Evolutionary conservation across 2,888 invertebrate species (phyloP).

Genomic region (Nasonovia ribisnigri): DNA sequence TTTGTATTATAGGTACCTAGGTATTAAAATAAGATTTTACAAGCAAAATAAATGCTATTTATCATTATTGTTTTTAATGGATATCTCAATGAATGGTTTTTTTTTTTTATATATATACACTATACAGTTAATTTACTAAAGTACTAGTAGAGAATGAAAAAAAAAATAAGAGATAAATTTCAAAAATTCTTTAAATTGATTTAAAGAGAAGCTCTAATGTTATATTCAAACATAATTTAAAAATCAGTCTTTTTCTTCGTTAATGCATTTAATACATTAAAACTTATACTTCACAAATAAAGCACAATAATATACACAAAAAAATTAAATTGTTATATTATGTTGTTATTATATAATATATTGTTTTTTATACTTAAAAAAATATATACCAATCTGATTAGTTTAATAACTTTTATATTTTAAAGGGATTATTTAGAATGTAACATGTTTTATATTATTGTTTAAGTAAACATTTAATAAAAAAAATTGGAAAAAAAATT

Average conservation of each 20-base stretch:
- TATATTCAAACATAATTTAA: not conserved
- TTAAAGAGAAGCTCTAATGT: not conserved
- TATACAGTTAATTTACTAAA: not conserved
- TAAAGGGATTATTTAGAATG: not conserved
- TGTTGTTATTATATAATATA: too few relatives aligned
- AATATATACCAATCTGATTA: not conserved
- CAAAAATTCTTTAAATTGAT: not conserved
- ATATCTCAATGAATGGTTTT: not conserved
- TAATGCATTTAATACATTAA: not conserved
- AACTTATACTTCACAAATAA: not conserved
- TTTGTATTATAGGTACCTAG: not conserved
- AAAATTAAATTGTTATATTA: not conserved
- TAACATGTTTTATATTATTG: not conserved
- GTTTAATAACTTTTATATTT: not conserved
- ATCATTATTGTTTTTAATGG: not conserved
- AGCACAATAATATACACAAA: not conserved
- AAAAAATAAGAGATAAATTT: not conserved
- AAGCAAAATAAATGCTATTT: not conserved
- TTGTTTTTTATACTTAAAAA: too few relatives aligned
- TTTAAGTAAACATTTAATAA: not conserved
- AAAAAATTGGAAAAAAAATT: not conserved
- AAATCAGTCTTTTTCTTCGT: not conserved
- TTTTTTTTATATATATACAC: not conserved
- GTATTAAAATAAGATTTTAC: not conserved
- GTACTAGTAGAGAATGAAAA: not conserved